phyloP scores from a whole-genome alignment of 2,888 invertebrate genomes.

The Flexamia atlantica region DNA sequence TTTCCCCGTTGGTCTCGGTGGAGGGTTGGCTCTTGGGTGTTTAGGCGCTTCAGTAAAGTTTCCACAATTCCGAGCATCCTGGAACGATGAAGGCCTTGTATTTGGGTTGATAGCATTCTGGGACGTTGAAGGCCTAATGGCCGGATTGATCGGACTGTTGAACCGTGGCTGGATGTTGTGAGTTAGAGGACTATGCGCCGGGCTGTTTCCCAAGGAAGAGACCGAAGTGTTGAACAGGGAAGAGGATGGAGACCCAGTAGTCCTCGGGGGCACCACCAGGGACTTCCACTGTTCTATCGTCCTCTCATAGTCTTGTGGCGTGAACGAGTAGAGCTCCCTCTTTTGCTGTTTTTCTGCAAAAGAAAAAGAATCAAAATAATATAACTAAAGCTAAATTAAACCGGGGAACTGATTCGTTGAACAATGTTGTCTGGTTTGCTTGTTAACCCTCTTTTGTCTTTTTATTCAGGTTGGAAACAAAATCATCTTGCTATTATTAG shows the following conservation, averaged over 20 bases:
- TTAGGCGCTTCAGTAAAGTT: not conserved
- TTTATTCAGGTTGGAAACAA: too few species aligned
- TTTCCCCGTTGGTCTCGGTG: not conserved
- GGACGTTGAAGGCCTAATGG: too few species aligned
- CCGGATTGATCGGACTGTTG: not conserved
- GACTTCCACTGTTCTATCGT: not conserved
- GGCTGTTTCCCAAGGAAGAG: not conserved
- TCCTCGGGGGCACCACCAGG: not conserved
- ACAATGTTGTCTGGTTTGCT: too few species aligned
- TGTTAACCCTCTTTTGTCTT: too few species aligned
- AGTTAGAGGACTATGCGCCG: not conserved
- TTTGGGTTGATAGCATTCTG: not conserved
- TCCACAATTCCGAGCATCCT: not conserved
- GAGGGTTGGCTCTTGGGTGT: not conserved
- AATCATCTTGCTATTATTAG: too few species aligned
- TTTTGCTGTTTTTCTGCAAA: constrained; percentile 19
- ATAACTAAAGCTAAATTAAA: not conserved
- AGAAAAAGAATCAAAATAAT: not conserved
- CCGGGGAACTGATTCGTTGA: too few species aligned
- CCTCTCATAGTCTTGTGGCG: not conserved
- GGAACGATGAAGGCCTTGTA: not conserved
- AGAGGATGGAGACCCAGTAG: not conserved
- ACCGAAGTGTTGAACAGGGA: constrained; percentile 22
- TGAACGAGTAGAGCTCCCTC: not conserved
- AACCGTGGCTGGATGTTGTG: not conserved